Conservation (phyloP, 2,113 vertebrate species). For the Arvicanthis niloticus region DNA sequence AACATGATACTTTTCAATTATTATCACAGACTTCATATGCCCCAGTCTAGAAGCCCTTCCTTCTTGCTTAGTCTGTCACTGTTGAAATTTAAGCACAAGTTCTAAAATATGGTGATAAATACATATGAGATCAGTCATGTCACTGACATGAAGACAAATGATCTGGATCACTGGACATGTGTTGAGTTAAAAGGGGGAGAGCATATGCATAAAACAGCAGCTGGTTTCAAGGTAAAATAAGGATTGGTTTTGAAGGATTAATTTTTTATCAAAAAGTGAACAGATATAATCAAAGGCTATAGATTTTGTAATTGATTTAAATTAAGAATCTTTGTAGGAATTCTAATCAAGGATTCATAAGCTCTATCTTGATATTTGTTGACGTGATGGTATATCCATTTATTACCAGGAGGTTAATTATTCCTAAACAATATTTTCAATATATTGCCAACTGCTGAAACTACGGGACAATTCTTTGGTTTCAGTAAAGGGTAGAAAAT, state of each 20-base stretch:
- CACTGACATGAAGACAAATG: neutral
- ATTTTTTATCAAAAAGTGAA: slow-evolving; percentile 23
- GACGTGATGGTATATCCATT: neutral
- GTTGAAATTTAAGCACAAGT: neutral
- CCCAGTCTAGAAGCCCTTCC: neutral
- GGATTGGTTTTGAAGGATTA: neutral
- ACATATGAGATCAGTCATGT: neutral
- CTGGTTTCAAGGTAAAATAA: neutral
- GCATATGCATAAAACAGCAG: neutral
- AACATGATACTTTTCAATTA: neutral
- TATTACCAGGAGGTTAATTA: neutral
- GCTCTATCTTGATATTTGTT: neutral
- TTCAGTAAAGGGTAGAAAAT: neutral
- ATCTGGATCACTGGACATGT: neutral
- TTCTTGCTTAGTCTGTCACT: neutral
- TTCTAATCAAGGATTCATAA: neutral
- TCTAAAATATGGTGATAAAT: slow-evolving; percentile 2
- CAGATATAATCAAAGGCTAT: neutral
- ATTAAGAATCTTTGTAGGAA: neutral
- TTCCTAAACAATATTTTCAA: neutral
- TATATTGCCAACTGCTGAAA: neutral
- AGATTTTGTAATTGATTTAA: neutral
- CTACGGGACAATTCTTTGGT: neutral
- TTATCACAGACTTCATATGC: neutral
- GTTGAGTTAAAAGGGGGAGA: neutral